These are phyloP conservation scores for Amorpha juglandis DNA, from an alignment of 2,888 invertebrate genomes.

Conservation along the genomic window DNA sequence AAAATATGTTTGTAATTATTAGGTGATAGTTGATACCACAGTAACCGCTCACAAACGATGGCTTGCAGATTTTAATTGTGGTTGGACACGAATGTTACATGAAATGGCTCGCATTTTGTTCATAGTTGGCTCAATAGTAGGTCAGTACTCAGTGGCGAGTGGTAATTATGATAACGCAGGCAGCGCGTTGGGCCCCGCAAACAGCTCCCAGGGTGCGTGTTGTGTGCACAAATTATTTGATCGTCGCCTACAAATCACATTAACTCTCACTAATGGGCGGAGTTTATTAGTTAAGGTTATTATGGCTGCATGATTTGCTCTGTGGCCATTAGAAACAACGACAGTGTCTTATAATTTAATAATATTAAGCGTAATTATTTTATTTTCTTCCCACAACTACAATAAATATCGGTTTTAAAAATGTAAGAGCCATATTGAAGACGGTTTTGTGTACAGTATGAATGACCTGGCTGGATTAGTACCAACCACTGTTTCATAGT, in stretches of 20 bases:
- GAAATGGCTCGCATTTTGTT: slow-evolving; percentile 6
- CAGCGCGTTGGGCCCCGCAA: slow-evolving; percentile 32
- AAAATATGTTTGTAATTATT: too few relatives aligned
- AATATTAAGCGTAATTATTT: not conserved
- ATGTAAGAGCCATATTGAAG: too few relatives aligned
- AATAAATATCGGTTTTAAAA: too few relatives aligned
- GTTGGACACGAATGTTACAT: slow-evolving; percentile 9
- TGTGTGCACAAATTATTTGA: slow-evolving; percentile 44
- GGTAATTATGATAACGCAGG: slow-evolving; percentile 43
- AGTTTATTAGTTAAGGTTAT: slow-evolving; percentile 35
- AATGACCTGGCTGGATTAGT: too few relatives aligned
- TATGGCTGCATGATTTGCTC: slow-evolving; percentile 34
- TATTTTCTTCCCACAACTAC: not conserved
- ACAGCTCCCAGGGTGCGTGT: slow-evolving; percentile 39
- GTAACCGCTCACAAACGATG: slow-evolving; percentile 4
- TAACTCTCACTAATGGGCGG: slow-evolving; percentile 40
- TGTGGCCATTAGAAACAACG: not conserved
- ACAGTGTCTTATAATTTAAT: too few relatives aligned
- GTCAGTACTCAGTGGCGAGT: slow-evolving; percentile 7
- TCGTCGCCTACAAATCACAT: slow-evolving; percentile 46
- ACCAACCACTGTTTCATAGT: too few relatives aligned
- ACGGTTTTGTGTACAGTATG: too few relatives aligned
- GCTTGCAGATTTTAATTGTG: slow-evolving; percentile 14
- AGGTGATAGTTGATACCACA: not conserved
- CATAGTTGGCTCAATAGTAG: not conserved